Base-by-base conservation (phyloP, 2,113 vertebrate genomes). In the Lichenostomus cassidix region DNA sequence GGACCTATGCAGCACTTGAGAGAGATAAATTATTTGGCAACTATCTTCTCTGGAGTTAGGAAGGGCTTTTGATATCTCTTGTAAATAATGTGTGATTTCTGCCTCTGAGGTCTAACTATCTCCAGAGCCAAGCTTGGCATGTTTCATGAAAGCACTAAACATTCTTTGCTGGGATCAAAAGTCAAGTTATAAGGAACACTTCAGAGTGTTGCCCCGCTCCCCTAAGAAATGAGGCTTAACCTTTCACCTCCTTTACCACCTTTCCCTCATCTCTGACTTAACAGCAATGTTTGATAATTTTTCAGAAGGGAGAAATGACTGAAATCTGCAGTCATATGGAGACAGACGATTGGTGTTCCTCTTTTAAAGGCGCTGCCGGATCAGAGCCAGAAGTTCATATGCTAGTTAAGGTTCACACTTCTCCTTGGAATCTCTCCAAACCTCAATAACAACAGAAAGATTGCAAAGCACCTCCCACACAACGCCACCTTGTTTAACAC, bases 271-370 rank as follows among this genome's bases (percentile, higher is more conserved):
- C 49, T 64, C 44, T 52, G 67, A 41, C 41, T 68, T 37, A 53
- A 81, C 0, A 49, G 14, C 52, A 44, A 15, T 18, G 12, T 33
- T n/a, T 14, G 15, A 29, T 0, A 0, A 50, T 37, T 53, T 47
- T 14, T 76, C 27, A 5, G 28, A 63, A 81, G 44, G 39, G 9
- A 39, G 68, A 53, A 8, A 63, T 29, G 20, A 73, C 67, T 35
- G 25, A 80, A 69, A 49, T 22, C 15, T 56, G 28, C 21, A 64
- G 29, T 46, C 37, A 56, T 8, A 17, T 1, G 7, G 27, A 33
- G 20, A 37, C 49, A 74, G 15, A 56, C 8, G 31, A 37, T 21
- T 14, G 15, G 11, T 35, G 60, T 11, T 76, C n/a, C 47, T 58
- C 29, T 70, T 17, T 52, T 29, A 55, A 65, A 68, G 42, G 19